These are phyloP conservation scores for Melipona bicolor DNA, from an alignment of 2,888 invertebrate genomes.

Conservation along the genomic window DNA sequence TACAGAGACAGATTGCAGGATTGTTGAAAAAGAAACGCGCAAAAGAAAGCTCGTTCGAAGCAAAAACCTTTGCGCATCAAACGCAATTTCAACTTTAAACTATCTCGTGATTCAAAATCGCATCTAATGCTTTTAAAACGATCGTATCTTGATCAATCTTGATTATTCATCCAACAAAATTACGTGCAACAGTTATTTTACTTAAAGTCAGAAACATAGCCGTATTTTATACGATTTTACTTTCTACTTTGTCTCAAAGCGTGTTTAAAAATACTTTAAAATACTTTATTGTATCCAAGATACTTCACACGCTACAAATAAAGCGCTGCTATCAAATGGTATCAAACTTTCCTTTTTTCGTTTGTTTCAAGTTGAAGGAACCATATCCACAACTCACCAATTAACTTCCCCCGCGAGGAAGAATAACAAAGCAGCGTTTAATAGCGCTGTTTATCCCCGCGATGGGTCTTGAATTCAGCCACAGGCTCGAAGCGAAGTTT, in stretches of 20 bases:
- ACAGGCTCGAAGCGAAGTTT: conserved; percentile 87
- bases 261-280: too few relatives aligned
- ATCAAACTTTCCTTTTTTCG: not conserved
- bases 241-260: too few relatives aligned
- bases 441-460: not conserved
- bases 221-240: too few relatives aligned
- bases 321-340: not conserved
- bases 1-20: conserved; percentile 8
- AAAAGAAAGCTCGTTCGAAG: not conserved
- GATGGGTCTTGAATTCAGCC: conserved; percentile 51
- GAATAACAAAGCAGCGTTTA: not conserved
- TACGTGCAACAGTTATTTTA: not conserved
- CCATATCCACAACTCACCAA: not conserved
- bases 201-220: too few relatives aligned
- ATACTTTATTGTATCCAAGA: not conserved
- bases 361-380: not conserved
- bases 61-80: too few relatives aligned
- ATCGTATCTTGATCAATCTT: not conserved
- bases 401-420: not conserved
- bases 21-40: not conserved
- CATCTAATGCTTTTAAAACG: not conserved
- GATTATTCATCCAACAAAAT: not conserved
- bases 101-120: not conserved
- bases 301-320: not conserved
- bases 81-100: not conserved